Percentiles rank a stretch among this genome's conserved stretches.
phyloP scores from a whole-genome alignment of 2,888 invertebrate species.

The Caenorhabditis sp. region DNA sequence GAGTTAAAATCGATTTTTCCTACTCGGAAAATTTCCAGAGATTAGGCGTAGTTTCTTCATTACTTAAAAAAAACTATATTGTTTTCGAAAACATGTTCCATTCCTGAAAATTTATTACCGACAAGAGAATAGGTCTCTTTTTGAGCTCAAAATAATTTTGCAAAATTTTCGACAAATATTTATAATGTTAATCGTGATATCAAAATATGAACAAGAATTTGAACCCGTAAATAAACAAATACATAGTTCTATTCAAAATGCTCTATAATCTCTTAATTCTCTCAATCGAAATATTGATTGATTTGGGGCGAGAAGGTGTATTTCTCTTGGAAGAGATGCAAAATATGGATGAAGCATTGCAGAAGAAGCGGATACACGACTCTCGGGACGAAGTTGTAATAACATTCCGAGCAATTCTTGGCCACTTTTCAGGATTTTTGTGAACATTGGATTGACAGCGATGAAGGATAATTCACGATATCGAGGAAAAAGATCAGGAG shows the following conservation, averaged over 20 bases:
- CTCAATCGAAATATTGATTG: constrained; percentile 61
- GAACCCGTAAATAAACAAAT: not conserved
- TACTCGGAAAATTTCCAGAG: too few relatives aligned
- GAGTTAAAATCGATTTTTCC: too few relatives aligned
- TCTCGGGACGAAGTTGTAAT: constrained; percentile 79
- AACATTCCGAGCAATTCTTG: constrained; percentile 59
- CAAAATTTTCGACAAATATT: constrained; percentile 1
- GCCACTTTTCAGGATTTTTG: constrained; percentile 54
- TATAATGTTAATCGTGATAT: not conserved
- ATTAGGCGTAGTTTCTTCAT: too few relatives aligned
- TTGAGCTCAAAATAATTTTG: too few relatives aligned
- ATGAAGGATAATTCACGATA: constrained; percentile 56
- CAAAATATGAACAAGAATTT: not conserved
- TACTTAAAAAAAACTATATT: too few relatives aligned
- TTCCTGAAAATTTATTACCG: too few relatives aligned
- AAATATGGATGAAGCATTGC: constrained; percentile 91
- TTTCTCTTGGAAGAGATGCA: constrained; percentile 85
- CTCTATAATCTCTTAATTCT: constrained; percentile 38
- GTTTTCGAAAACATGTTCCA: too few relatives aligned
- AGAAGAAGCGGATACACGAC: constrained; percentile 85
- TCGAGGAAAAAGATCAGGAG: constrained; percentile 48
- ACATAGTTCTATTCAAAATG: constrained; percentile 9
- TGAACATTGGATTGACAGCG: constrained; percentile 46
- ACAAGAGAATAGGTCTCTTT: too few relatives aligned
- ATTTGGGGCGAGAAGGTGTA: constrained; percentile 83